phyloP scores from a whole-genome alignment of 2,113 vertebrate genomes.

The Hyla sarda region DNA sequence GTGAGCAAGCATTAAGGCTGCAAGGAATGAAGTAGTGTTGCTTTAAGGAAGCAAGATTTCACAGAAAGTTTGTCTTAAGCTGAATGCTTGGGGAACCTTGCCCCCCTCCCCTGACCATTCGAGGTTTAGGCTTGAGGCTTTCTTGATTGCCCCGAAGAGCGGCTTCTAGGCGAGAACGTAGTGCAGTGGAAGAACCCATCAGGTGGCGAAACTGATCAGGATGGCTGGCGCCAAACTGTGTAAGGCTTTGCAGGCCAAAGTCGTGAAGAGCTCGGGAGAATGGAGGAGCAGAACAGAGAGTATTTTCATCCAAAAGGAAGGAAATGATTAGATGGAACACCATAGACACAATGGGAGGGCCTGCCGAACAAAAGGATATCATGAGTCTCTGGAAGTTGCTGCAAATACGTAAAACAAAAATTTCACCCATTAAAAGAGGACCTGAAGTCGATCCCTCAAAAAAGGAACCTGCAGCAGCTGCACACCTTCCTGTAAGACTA shows the following conservation, averaged over 20 bases:
- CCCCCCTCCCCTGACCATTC: conserved; percentile 68
- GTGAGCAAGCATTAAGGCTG: conserved; percentile 24
- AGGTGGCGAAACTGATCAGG: conserved; percentile 84
- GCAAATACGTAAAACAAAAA: no score
- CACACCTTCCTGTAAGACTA: no score
- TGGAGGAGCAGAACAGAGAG: conserved; percentile 79
- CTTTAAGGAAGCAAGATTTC: conserved; percentile 57
- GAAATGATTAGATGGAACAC: conserved; percentile 89
- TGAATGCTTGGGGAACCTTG: conserved; percentile 86
- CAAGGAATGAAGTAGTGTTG: not conserved
- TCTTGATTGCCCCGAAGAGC: conserved; percentile 90
- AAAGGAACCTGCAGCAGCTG: no score
- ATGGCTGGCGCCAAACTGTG: conserved; percentile 87
- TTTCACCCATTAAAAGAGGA: no score
- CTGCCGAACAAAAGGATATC: conserved; percentile 66
- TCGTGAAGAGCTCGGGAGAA: conserved; percentile 83
- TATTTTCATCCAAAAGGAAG: conserved; percentile 91
- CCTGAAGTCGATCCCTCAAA: no score
- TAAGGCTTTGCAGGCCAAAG: conserved; percentile 86
- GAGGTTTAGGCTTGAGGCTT: conserved; percentile 77
- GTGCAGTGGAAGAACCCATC: conserved; percentile 81
- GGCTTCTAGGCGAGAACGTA: conserved; percentile 89
- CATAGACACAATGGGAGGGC: conserved; percentile 79
- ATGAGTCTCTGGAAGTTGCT: no score
- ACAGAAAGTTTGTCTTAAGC: conserved; percentile 92